phyloP scores from a whole-genome alignment of 2,888 invertebrate species.

The Xanthorhoe spadicearia region DNA sequence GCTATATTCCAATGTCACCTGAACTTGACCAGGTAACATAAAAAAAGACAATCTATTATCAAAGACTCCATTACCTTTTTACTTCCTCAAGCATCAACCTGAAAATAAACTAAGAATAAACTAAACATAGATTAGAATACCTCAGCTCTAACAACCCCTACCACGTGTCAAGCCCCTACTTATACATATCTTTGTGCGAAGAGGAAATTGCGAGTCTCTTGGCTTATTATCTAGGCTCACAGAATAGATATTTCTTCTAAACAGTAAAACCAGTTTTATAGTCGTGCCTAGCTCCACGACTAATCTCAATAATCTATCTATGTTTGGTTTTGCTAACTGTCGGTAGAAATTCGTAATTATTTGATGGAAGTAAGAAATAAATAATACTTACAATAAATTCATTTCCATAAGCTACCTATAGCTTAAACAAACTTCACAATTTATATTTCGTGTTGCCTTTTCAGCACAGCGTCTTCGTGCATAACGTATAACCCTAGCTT shows the following conservation, averaged over 20 bases:
- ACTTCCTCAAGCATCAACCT: too few relatives aligned
- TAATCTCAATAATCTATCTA: too few relatives aligned
- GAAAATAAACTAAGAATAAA: too few relatives aligned
- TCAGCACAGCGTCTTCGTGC: not conserved
- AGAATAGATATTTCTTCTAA: not conserved
- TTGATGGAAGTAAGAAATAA: too few relatives aligned
- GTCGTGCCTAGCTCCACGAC: not conserved
- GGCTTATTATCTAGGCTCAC: constrained; percentile 19
- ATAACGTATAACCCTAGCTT: not conserved
- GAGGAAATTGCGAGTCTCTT: constrained; percentile 24
- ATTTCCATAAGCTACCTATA: not conserved
- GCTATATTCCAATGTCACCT: too few relatives aligned
- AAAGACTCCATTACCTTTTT: too few relatives aligned
- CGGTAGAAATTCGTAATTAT: too few relatives aligned
- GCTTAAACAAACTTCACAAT: not conserved
- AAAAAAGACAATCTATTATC: too few relatives aligned
- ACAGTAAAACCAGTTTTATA: constrained; percentile 13
- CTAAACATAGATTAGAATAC: not conserved
- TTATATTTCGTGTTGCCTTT: not conserved
- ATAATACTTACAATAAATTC: too few relatives aligned
- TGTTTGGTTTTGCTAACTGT: too few relatives aligned
- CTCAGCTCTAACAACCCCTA: not conserved
- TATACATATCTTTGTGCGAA: constrained; percentile 13
- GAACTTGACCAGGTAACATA: too few relatives aligned
- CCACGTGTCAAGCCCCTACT: constrained; percentile 3